Base-by-base conservation (phyloP, 1,140 invertebrate genomes). In the Laupala kohalensis region DNA sequence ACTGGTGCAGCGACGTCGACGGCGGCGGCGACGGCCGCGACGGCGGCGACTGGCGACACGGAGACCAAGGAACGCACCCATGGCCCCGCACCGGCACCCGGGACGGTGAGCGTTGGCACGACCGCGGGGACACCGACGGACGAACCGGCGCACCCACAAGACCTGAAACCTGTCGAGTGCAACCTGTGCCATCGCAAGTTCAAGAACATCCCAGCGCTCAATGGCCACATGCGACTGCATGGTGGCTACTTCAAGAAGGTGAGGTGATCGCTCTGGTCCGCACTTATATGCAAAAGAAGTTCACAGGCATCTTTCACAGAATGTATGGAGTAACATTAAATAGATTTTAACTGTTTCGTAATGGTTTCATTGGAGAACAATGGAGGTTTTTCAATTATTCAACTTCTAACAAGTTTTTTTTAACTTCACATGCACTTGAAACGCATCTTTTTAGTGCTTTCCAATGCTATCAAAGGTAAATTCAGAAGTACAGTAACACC, bases 241-340 rank as follows among this genome's bases (percentile, higher is more conserved):
- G 96, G 96, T 19, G 95, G 95, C 70, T 97, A 97, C 81, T 94
- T 96, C 78, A 97, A 97, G 81, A 97, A 96, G 88, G 92, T 92
- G 80, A 76, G 71, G 19, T n/a, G n/a, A n/a, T n/a, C n/a, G n/a
- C n/a, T n/a, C n/a, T n/a, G n/a, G n/a, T n/a, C n/a, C n/a, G n/a
- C n/a, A n/a, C n/a, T n/a, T n/a, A n/a, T n/a, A n/a, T n/a, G n/a
- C n/a, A n/a, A n/a, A n/a, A n/a, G n/a, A n/a, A n/a, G n/a, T n/a
- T n/a, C n/a, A n/a, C n/a, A n/a, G n/a, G n/a, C n/a, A n/a, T n/a
- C n/a, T n/a, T n/a, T n/a, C n/a, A n/a, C n/a, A n/a, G n/a, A n/a
- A n/a, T n/a, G n/a, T n/a, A n/a, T n/a, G n/a, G n/a, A n/a, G n/a
- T n/a, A n/a, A n/a, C n/a, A n/a, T n/a, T n/a, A n/a, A n/a, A n/a